Evolutionary conservation across 2,113 vertebrate species (phyloP).

Genomic region (Anoplopoma fimbria): DNA sequence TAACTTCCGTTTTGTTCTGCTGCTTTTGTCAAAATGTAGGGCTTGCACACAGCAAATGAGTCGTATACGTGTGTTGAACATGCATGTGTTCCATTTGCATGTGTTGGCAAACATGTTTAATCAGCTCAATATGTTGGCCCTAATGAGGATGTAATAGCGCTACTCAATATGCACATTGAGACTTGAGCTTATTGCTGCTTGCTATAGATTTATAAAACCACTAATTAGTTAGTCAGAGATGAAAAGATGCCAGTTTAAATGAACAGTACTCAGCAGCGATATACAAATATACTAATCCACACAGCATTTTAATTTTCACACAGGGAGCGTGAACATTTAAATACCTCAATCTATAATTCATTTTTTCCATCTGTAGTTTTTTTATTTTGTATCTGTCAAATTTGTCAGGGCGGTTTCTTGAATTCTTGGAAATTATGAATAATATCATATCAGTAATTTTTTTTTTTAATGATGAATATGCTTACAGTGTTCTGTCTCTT

Average conservation of each 20-base stretch:
- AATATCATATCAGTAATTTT: no score
- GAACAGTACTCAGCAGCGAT: slow-evolving; percentile 8
- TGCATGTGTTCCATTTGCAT: slow-evolving; percentile 8
- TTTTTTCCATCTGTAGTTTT: no score
- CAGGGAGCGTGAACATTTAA: no score
- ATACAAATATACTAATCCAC: neutral
- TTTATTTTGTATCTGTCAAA: no score
- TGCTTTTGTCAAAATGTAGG: neutral
- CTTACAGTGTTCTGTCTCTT: no score
- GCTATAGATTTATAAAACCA: neutral
- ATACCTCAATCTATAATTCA: no score
- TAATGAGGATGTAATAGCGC: slow-evolving; percentile 26
- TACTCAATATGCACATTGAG: slow-evolving; percentile 11
- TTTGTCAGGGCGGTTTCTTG: no score
- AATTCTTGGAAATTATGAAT: no score
- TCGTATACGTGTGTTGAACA: neutral
- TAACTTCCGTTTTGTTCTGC: neutral
- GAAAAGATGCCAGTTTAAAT: slow-evolving; percentile 24
- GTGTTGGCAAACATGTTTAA: slow-evolving; percentile 38
- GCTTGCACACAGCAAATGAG: neutral
- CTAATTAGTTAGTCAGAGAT: slow-evolving; percentile 31
- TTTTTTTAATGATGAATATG: no score
- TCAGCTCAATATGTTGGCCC: slow-evolving; percentile 17
- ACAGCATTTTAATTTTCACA: no score
- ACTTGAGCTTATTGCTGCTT: neutral